A percentile compares a stretch with the other conserved stretches of the same genome.
Conservation (phyloP, 92 coral and sea anemone species). For the Umimayanthus kanabou region DNA sequence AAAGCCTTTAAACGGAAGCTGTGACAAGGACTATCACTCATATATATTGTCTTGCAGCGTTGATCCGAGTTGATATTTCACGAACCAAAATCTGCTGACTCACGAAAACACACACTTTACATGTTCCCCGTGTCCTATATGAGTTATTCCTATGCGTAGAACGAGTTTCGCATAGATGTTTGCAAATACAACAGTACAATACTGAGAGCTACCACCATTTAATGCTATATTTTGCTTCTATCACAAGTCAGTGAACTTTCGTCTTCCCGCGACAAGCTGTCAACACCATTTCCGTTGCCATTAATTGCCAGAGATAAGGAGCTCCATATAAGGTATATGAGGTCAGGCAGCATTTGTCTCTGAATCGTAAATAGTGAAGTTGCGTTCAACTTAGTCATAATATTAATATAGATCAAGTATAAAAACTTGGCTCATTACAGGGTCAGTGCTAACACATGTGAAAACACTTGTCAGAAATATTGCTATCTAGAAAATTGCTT, state of each 20-base stretch:
- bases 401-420: too few species aligned
- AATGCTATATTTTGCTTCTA: not conserved
- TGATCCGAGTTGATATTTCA: too few species aligned
- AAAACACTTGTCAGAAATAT: too few species aligned
- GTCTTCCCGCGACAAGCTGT: not conserved
- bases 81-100: not conserved
- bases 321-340: not conserved
- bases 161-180: not conserved
- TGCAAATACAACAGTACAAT: not conserved
- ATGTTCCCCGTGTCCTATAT: not conserved
- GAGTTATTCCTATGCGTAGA: not conserved
- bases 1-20: not conserved
- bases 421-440: too few species aligned
- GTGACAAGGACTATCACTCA: not conserved
- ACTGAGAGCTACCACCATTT: not conserved
- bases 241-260: not conserved
- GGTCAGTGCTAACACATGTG: too few species aligned
- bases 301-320: not conserved
- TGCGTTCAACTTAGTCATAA: too few species aligned
- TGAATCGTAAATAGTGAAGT: too few species aligned
- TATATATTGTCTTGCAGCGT: too few species aligned
- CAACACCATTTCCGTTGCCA: slow-evolving; percentile 1
- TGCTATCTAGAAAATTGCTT: too few species aligned
- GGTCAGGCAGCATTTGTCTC: not conserved
- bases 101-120: not conserved